Percentiles rank a stretch among this genome's conserved stretches.
These are phyloP conservation scores for Callionymus lyra DNA, from an alignment of 2,113 vertebrate genomes.

Conservation along the genomic window DNA sequence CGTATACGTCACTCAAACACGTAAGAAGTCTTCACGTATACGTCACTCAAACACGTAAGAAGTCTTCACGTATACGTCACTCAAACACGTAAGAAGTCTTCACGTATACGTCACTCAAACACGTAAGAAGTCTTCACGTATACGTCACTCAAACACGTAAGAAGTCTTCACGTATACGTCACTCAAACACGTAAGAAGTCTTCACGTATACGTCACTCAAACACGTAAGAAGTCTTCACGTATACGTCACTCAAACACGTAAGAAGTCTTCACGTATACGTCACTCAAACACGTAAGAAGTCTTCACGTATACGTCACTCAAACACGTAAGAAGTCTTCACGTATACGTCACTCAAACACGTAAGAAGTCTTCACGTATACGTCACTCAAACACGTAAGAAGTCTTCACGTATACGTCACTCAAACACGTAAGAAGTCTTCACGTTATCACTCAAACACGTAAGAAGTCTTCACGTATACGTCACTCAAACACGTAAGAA, in stretches of 20 bases:
- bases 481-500: slow-evolving; percentile 60
- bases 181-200: slow-evolving; percentile 59
- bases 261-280: slow-evolving; percentile 20
- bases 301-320: slow-evolving; percentile 31
- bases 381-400: slow-evolving; percentile 62
- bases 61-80: slow-evolving; percentile 20
- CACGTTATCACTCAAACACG: slow-evolving; percentile 54
- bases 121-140: slow-evolving; percentile 34
- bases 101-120: slow-evolving; percentile 52
- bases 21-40: slow-evolving; percentile 34
- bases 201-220: slow-evolving; percentile 47
- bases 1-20: slow-evolving; percentile 55
- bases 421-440: slow-evolving; percentile 58
- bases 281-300: slow-evolving; percentile 60
- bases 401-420: slow-evolving; percentile 20
- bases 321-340: slow-evolving; percentile 53
- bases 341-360: slow-evolving; percentile 55
- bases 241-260: slow-evolving; percentile 62
- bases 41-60: slow-evolving; percentile 62
- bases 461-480: slow-evolving; percentile 32
- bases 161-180: slow-evolving; percentile 19
- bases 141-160: slow-evolving; percentile 64
- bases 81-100: slow-evolving; percentile 58
- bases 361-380: slow-evolving; percentile 34
- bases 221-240: slow-evolving; percentile 42